Evolutionary conservation across 2,797 vertebrate genomes (phyloP).

Genomic region (Catostomus latipinnis): DNA sequence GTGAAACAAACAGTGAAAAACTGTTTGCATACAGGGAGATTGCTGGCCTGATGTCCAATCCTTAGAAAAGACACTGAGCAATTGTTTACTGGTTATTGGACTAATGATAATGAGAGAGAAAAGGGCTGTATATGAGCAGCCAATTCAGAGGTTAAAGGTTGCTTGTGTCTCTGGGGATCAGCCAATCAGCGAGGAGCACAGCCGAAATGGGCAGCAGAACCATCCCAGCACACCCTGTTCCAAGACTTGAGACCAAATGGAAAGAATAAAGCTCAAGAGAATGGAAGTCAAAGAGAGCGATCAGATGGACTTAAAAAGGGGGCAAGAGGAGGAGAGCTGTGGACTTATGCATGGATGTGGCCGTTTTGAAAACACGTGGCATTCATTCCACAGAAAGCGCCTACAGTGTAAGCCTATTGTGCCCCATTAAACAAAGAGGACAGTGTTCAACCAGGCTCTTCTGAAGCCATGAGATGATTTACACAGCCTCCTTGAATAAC

Average conservation of each 20-base stretch:
- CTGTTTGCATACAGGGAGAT: neutral
- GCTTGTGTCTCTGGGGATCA: slow-evolving; percentile 59
- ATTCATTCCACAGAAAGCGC: slow-evolving; percentile 52
- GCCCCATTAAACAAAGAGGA: slow-evolving; percentile 47
- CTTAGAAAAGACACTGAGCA: slow-evolving; percentile 38
- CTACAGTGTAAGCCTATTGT: slow-evolving; percentile 19
- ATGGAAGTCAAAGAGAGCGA: slow-evolving; percentile 64
- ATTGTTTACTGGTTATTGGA: slow-evolving; percentile 55
- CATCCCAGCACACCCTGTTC: slow-evolving; percentile 51
- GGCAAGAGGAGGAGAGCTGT: slow-evolving; percentile 59
- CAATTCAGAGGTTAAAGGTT: slow-evolving; percentile 71
- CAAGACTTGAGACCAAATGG: slow-evolving; percentile 53
- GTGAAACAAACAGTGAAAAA: neutral
- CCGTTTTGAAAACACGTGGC: slow-evolving; percentile 57
- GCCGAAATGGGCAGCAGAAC: slow-evolving; percentile 54
- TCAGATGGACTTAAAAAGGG: slow-evolving; percentile 58
- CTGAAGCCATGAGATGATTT: slow-evolving; percentile 19
- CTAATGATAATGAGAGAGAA: slow-evolving; percentile 57
- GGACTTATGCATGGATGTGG: slow-evolving; percentile 49
- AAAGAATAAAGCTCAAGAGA: slow-evolving; percentile 63
- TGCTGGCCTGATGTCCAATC: slow-evolving; percentile 19
- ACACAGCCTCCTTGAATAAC: slow-evolving; percentile 20
- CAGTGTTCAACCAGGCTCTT: slow-evolving; percentile 45
- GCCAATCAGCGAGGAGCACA: slow-evolving; percentile 65
- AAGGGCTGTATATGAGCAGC: slow-evolving; percentile 69